phyloP scores from a whole-genome alignment of 2,888 invertebrate genomes.

The Heliconius ethilla region DNA sequence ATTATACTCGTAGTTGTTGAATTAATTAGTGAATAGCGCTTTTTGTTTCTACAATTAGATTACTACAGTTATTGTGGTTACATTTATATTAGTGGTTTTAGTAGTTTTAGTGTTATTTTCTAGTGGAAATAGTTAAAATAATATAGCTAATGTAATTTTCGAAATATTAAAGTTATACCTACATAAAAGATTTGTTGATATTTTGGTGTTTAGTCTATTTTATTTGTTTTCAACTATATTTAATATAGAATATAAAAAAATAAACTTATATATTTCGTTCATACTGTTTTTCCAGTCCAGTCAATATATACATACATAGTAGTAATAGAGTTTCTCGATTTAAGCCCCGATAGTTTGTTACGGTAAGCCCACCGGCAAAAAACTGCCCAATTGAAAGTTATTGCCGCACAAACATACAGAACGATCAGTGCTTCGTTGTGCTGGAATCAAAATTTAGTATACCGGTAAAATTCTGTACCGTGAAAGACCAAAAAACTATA shows the following conservation, averaged over 20 bases:
- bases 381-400: conserved; percentile 47
- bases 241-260: background rate
- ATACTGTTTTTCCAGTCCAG: conserved; percentile 29
- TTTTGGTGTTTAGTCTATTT: background rate
- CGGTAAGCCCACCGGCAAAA: conserved; percentile 46
- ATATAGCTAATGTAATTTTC: too few species aligned
- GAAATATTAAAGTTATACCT: too few species aligned
- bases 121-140: background rate
- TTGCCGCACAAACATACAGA: conserved; percentile 42
- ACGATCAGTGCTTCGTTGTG: conserved; percentile 34
- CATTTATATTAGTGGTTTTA: background rate
- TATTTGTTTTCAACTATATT: background rate
- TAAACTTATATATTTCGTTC: background rate
- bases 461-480: conserved; percentile 1
- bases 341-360: conserved; percentile 50
- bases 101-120: background rate
- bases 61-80: background rate
- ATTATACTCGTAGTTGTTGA: conserved; percentile 55
- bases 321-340: conserved; percentile 44
- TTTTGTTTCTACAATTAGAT: conserved; percentile 39
- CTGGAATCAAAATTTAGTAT: conserved; percentile 42
- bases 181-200: too few species aligned
- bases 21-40: conserved; percentile 64
- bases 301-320: conserved; percentile 19
- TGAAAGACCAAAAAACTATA: conserved; percentile 1